These are phyloP conservation scores for Garrulus glandarius DNA, from an alignment of 2,797 vertebrate genomes.

Conservation along the genomic window DNA sequence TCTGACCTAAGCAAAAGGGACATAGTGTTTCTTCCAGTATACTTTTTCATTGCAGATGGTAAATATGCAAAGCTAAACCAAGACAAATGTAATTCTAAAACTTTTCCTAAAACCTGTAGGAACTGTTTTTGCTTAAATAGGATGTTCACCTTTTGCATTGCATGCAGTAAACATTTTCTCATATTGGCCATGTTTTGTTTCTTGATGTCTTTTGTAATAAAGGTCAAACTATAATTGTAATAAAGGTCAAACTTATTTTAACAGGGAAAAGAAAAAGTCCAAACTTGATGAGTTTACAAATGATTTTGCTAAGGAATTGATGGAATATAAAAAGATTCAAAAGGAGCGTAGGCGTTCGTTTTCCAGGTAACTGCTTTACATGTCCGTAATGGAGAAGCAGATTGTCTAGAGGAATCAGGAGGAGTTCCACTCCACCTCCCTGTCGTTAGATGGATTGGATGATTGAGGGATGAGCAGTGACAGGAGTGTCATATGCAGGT, in stretches of 20 bases:
- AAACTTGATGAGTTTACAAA: constrained; percentile 99
- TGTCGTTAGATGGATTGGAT: constrained; percentile 61
- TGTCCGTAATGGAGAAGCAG: constrained; percentile 77
- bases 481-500: constrained; percentile 29
- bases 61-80: constrained; percentile 65
- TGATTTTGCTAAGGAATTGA: constrained; percentile 98
- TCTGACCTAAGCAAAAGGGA: constrained; percentile 17
- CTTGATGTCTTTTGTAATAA: constrained; percentile 67
- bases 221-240: constrained; percentile 65
- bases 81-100: constrained; percentile 54
- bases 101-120: constrained; percentile 63
- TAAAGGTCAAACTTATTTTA: constrained; percentile 75
- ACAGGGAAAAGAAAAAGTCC: constrained; percentile 91
- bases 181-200: constrained; percentile 76
- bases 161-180: constrained; percentile 69
- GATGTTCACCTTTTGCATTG: constrained; percentile 75
- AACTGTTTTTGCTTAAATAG: constrained; percentile 68
- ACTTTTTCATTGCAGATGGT: not conserved
- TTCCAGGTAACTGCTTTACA: constrained; percentile 89
- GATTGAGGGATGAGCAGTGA: constrained; percentile 65
- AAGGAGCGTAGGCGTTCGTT: constrained; percentile 94
- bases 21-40: not conserved
- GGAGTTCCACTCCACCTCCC: constrained; percentile 52
- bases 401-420: constrained; percentile 61
- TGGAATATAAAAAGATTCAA: constrained; percentile 97